Evolutionary conservation across 2,797 vertebrate genomes (phyloP).

Genomic region (Rhinichthys osculus): DNA sequence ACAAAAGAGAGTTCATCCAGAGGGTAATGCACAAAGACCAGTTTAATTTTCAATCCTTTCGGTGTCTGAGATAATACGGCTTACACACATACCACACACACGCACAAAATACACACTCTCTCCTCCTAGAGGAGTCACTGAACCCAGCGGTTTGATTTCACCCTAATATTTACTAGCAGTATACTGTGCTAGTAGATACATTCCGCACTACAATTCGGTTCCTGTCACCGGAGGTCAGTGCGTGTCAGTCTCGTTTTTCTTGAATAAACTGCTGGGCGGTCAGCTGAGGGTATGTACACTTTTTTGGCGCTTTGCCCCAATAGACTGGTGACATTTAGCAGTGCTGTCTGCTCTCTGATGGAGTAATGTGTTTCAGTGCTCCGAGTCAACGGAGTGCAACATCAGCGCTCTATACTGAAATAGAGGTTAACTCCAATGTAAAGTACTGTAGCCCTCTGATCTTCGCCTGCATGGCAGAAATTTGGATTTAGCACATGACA

Average conservation of each 20-base stretch:
- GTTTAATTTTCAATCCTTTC: conserved; percentile 37
- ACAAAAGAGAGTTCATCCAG: conserved; percentile 36
- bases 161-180: conserved; percentile 13
- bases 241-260: conserved; percentile 10
- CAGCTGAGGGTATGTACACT: conserved; percentile 5
- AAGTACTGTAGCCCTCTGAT: conserved; percentile 25
- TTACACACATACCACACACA: conserved; percentile 28
- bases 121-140: neutral
- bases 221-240: conserved; percentile 5
- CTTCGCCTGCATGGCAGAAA: neutral
- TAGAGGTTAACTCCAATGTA: conserved; percentile 8
- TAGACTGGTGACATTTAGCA: conserved; percentile 49
- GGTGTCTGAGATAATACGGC: conserved; percentile 29
- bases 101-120: neutral
- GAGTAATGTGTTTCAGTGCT: conserved; percentile 33
- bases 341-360: conserved; percentile 24
- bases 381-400: conserved; percentile 35
- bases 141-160: conserved; percentile 15
- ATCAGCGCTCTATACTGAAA: conserved; percentile 22
- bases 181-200: neutral
- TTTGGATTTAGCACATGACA: conserved; percentile 24
- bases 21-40: conserved; percentile 28
- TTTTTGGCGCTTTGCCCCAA: conserved; percentile 21
- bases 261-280: conserved; percentile 13
- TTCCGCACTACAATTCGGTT: neutral